Percentiles rank a stretch among this genome's conserved stretches.
Conservation (phyloP, 2,888 invertebrate genomes). For the Hipparchia semele region DNA sequence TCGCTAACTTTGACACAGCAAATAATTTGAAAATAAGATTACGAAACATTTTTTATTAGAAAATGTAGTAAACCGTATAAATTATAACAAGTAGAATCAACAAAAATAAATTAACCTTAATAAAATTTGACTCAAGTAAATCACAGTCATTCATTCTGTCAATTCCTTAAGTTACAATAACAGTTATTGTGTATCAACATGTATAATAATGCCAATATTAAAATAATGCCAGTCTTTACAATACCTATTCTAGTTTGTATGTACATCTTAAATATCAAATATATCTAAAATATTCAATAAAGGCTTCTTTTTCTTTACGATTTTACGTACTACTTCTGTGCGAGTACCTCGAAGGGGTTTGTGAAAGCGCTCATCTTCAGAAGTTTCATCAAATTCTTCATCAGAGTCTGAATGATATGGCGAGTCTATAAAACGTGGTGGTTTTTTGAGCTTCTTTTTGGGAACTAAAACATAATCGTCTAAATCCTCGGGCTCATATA, state of each 20-base stretch:
- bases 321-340: conserved; percentile 68
- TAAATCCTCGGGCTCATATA: conserved; percentile 57
- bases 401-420: conserved; percentile 57
- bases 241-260: conserved; percentile 64
- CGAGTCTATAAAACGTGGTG: conserved; percentile 56
- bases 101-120: neutral
- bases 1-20: neutral
- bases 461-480: conserved; percentile 73
- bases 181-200: neutral
- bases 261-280: conserved; percentile 68
- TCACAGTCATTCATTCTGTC: conserved; percentile 13
- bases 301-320: conserved; percentile 70
- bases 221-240: conserved; percentile 34
- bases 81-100: neutral
- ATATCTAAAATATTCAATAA: conserved; percentile 72
- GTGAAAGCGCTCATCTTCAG: conserved; percentile 58
- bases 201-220: conserved; percentile 12
- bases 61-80: conserved; percentile 8
- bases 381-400: conserved; percentile 65
- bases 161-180: neutral
- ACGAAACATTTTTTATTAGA: neutral
- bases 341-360: conserved; percentile 54
- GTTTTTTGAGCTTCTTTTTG: conserved; percentile 70
- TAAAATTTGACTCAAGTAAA: conserved; percentile 3
- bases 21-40: neutral